These are phyloP conservation scores for Cryptomyrus ogoouensis DNA, from an alignment of 2,113 vertebrate species.

Conservation along the genomic window DNA sequence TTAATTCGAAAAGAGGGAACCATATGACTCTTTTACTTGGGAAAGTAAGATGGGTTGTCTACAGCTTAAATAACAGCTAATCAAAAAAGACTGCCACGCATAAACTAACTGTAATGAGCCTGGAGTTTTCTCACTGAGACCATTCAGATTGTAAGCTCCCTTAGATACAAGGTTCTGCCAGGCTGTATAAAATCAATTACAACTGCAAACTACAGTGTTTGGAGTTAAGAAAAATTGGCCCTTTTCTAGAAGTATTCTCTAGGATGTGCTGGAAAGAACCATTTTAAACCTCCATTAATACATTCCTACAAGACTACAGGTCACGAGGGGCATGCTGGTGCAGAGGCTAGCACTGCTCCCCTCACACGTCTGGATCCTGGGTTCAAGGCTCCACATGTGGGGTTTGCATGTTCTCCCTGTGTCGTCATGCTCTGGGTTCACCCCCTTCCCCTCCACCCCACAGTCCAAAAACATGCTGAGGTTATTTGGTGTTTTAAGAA, in stretches of 20 bases:
- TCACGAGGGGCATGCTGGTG: neutral
- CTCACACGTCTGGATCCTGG: neutral
- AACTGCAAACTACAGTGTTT: slow-evolving; percentile 3
- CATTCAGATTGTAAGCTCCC: neutral
- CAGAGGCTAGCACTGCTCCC: neutral
- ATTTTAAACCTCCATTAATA: neutral
- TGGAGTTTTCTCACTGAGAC: neutral
- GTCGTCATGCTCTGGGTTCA: neutral
- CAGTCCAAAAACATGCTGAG: neutral
- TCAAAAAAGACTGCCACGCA: neutral
- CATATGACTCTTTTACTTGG: neutral
- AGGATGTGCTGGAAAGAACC: neutral
- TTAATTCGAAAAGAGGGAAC: neutral
- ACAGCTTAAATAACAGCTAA: neutral
- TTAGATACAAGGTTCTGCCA: neutral
- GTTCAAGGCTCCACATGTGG: neutral
- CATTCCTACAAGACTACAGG: neutral
- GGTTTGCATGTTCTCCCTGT: neutral
- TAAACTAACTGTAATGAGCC: neutral
- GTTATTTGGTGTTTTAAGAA: neutral
- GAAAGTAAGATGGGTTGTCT: neutral
- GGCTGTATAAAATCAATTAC: slow-evolving; percentile 3
- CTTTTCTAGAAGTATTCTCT: neutral
- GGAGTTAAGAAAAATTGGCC: neutral
- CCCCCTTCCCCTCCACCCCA: neutral